These are phyloP conservation scores for Actinemys pallida DNA, from an alignment of 2,113 vertebrate species.

Conservation along the genomic window DNA sequence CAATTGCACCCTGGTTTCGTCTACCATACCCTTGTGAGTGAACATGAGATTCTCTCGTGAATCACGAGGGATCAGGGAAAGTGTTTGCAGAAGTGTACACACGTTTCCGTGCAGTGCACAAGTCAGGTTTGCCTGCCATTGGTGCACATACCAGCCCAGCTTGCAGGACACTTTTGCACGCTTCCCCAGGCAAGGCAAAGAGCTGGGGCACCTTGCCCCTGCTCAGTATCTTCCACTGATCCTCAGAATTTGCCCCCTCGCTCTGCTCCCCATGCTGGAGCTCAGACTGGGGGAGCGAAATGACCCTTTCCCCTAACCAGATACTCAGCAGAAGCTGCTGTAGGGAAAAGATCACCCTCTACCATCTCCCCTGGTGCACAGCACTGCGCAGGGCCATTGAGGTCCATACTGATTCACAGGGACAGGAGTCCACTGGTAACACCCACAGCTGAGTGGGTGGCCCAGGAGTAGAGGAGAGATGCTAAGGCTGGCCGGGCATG, in stretches of 20 bases:
- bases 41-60: neutral
- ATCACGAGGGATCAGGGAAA: neutral
- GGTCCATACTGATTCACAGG: too few species aligned
- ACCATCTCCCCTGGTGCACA: neutral
- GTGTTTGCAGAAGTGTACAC: neutral
- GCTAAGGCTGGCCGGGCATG: neutral
- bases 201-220: neutral
- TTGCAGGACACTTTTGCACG: neutral
- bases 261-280: neutral
- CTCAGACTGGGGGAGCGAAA: neutral
- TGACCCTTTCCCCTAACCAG: neutral
- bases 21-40: constrained; percentile 95
- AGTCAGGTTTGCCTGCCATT: neutral
- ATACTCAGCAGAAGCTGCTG: neutral
- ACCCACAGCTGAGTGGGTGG: accelerated
- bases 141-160: neutral
- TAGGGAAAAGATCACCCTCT: neutral
- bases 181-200: neutral
- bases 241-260: neutral
- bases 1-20: constrained; percentile 91
- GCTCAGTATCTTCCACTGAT: neutral
- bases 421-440: accelerated
- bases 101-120: neutral
- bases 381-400: neutral
- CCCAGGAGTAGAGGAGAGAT: neutral